Evolutionary conservation across 2,113 vertebrate genomes (phyloP).

Genomic region (Aegotheles bennettii): DNA sequence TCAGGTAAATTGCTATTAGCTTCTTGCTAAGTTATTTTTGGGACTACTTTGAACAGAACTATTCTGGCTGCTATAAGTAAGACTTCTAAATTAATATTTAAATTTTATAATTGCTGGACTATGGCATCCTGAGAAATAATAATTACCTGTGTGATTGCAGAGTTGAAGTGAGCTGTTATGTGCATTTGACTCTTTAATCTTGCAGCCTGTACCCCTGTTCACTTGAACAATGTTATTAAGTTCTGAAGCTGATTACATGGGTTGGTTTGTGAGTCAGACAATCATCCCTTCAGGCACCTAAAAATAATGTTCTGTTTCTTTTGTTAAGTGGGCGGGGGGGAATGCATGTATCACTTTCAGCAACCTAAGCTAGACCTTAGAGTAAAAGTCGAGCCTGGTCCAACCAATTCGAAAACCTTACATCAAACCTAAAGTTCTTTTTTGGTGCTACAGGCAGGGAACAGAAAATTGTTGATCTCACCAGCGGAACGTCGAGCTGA

Average conservation of each 20-base stretch:
- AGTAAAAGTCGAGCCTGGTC: constrained; percentile 17
- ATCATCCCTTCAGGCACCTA: constrained; percentile 37
- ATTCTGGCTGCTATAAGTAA: constrained; percentile 59
- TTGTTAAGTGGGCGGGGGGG: background rate
- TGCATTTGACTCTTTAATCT: constrained; percentile 30
- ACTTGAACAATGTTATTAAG: constrained; percentile 59
- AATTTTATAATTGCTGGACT: constrained; percentile 55
- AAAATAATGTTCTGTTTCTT: constrained; percentile 60
- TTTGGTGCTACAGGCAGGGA: background rate
- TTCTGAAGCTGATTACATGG: constrained; percentile 66
- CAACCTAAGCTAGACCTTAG: background rate
- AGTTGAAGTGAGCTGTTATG: constrained; percentile 30
- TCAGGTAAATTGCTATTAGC: constrained; percentile 44
- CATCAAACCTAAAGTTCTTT: background rate
- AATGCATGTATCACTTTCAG: background rate
- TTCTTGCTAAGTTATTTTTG: constrained; percentile 45
- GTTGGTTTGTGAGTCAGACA: constrained; percentile 49
- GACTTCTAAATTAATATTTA: constrained; percentile 69
- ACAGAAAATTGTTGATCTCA: background rate
- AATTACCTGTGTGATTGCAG: constrained; percentile 53
- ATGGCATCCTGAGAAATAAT: constrained; percentile 60
- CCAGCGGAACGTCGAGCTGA: background rate
- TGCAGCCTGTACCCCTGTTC: background rate
- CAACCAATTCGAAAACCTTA: background rate
- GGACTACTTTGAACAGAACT: constrained; percentile 35